A percentile compares a stretch with the other conserved stretches of the same genome.
phyloP scores from a whole-genome alignment of 2,113 vertebrate genomes.

The Paramisgurnus dabryanus region DNA sequence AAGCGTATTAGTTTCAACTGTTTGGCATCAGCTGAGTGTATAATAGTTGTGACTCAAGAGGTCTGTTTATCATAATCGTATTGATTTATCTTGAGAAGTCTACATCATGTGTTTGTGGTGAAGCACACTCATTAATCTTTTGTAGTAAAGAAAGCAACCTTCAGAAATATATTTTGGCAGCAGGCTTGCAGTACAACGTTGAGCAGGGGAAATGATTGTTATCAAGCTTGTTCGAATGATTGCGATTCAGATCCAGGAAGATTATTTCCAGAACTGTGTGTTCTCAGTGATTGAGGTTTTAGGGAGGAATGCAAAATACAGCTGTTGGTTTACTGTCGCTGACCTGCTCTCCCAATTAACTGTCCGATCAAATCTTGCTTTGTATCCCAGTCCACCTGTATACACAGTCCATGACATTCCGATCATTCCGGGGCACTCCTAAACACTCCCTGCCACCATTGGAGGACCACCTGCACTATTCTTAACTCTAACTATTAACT shows the following conservation, averaged over 20 bases:
- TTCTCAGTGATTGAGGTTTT: constrained; percentile 37
- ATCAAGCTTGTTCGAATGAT: constrained; percentile 35
- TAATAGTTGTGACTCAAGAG: constrained; percentile 47
- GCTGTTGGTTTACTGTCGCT: constrained; percentile 35
- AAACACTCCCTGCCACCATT: constrained; percentile 42
- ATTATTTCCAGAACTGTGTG: constrained; percentile 30
- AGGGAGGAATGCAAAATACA: constrained; percentile 23
- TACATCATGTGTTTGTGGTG: constrained; percentile 41
- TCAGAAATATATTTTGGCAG: constrained; percentile 39
- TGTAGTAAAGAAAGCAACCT: constrained; percentile 31
- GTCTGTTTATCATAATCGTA: constrained; percentile 44
- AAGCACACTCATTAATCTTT: constrained; percentile 46
- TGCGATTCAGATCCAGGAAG: constrained; percentile 21
- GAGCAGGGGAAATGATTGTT: constrained; percentile 24
- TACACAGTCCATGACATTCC: constrained; percentile 49
- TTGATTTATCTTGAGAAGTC: constrained; percentile 44
- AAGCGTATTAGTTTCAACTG: constrained; percentile 48
- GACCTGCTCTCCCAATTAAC: constrained; percentile 45
- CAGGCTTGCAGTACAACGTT: constrained; percentile 15
- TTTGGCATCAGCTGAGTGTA: constrained; percentile 42
- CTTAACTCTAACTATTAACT: not conserved
- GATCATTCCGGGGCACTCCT: constrained; percentile 47
- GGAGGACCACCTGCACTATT: constrained; percentile 38
- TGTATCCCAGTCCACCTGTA: constrained; percentile 49
- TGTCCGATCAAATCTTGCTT: constrained; percentile 42